A percentile compares a stretch with the other conserved stretches of the same genome.
phyloP scores from a whole-genome alignment of 2,797 vertebrate species.

The Neosilurus mollespiculum region DNA sequence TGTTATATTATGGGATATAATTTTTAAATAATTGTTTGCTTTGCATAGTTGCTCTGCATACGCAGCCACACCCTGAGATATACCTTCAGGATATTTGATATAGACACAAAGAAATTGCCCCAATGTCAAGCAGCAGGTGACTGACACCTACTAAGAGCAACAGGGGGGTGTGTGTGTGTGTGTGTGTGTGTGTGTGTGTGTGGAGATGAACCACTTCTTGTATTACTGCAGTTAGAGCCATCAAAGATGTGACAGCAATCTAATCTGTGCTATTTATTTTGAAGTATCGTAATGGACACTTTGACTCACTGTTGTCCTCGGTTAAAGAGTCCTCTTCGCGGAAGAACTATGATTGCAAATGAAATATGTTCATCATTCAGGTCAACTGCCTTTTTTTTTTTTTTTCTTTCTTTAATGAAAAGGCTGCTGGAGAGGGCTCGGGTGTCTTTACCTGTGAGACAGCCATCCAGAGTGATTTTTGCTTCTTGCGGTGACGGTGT shows the following conservation, averaged over 20 bases:
- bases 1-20: constrained; percentile 48
- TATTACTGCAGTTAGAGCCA: constrained; percentile 36
- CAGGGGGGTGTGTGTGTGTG: too few species aligned
- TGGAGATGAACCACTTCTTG: background rate
- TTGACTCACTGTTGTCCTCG: constrained; percentile 46
- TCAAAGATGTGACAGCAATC: constrained; percentile 26
- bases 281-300: constrained; percentile 54
- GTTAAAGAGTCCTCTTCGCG: constrained; percentile 39
- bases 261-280: constrained; percentile 42
- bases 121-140: constrained; percentile 47
- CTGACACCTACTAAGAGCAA: constrained; percentile 40
- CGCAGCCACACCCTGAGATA: constrained; percentile 48
- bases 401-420: constrained; percentile 31
- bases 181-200: too few species aligned
- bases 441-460: constrained; percentile 41
- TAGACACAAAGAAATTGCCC: constrained; percentile 43
- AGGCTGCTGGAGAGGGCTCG: constrained; percentile 51
- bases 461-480: constrained; percentile 1
- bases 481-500: constrained; percentile 23
- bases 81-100: constrained; percentile 56
- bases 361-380: constrained; percentile 60
- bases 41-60: constrained; percentile 36
- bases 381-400: constrained; percentile 48
- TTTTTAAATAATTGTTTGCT: constrained; percentile 54
- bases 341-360: constrained; percentile 43